Evolutionary conservation across 2,888 invertebrate genomes (phyloP), one percentile per base, ranked within the genome.

Genomic region (Tenthredo amoena): DNA sequence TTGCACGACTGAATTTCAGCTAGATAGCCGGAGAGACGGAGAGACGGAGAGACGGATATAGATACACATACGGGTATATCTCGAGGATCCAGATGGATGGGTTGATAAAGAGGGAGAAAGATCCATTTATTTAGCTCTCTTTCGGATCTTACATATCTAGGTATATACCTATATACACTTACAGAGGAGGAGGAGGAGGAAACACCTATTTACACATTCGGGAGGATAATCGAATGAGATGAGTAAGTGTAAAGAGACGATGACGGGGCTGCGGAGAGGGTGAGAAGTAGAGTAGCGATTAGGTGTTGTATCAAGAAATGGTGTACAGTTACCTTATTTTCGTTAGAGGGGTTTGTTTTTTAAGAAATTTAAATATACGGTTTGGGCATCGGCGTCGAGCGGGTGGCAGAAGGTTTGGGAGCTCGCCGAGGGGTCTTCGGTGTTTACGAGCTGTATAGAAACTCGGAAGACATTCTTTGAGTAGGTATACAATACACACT

Each of bases 381-480:
- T 40, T 31, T 12, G 77, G 34, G 77, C 31, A 26, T 50, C 15
- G 21, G 15, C 15, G 21, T 4, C 31, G 31, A 31, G 15, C 12
- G 65, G 15, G 68, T 34, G 68, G 31, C 47, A 21, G 10, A 40
- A n/a, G 47, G 47, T 76, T 50, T n/a, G 12, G 43, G 40, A 18
- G 40, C 31, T 77, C 21, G 43, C 47, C 47, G 31, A 18, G 31
- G 76, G 77, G 26, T 55, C 55, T 81, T 37, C 58, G 79, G 58
- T 81, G 81, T 81, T 81, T 81, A 81, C 81, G 81, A 81, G 81
- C 21, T 62, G 58, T 81, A 62, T 37, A 26, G 55, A 77, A 55
- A 50, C 55, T 50, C 50, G 81, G 62, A 81, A 37, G 81, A 81
- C 58, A 81, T 81, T 81, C 79, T 81, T 58, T 26, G 58, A 81